These are phyloP conservation scores for Polyodon spathula DNA, from an alignment of 2,113 vertebrate species.

Conservation along the genomic window DNA sequence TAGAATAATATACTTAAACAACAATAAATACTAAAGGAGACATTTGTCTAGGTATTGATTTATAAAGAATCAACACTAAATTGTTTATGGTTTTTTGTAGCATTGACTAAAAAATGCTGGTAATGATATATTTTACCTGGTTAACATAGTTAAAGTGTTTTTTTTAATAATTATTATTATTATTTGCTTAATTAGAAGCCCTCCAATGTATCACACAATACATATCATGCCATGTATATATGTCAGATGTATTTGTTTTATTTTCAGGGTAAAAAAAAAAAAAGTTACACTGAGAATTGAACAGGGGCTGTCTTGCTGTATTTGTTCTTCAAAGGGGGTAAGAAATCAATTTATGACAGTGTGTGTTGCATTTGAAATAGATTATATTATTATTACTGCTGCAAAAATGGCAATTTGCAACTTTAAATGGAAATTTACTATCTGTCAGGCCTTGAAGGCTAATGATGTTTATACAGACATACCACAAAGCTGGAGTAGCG, in stretches of 20 bases:
- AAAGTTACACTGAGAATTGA: neutral
- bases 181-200: conserved; percentile 6
- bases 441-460: conserved; percentile 51
- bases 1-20: too few species aligned
- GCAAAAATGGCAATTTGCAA: conserved; percentile 51
- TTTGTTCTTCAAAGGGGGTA: conserved; percentile 11
- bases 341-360: conserved; percentile 14
- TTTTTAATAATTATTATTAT: conserved; percentile 3
- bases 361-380: conserved; percentile 13
- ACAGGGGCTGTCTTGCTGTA: neutral
- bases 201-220: conserved; percentile 27
- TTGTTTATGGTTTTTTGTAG: too few species aligned
- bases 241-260: conserved; percentile 22
- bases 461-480: conserved; percentile 79
- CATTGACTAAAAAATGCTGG: too few species aligned
- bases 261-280: conserved; percentile 33
- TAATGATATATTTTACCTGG: neutral
- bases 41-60: too few species aligned
- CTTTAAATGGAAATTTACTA: conserved; percentile 64
- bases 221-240: conserved; percentile 35
- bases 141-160: neutral
- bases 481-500: conserved; percentile 52
- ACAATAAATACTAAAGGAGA: too few species aligned
- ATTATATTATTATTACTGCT: conserved; percentile 46
- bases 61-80: too few species aligned